Base-by-base conservation (phyloP, 2,888 invertebrate species). In the Exocentrus adspersus region DNA sequence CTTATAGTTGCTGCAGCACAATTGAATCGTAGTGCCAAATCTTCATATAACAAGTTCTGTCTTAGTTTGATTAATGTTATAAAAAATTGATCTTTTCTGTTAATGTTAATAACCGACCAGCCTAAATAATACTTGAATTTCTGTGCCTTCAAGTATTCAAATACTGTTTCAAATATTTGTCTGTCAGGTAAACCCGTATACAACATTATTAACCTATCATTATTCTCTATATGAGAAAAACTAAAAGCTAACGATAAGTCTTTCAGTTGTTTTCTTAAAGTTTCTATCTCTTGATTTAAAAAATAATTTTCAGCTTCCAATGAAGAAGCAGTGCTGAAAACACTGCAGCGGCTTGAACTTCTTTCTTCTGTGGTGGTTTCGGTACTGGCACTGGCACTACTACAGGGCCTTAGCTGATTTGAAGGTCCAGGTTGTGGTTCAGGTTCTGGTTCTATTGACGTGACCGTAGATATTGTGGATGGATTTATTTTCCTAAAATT, bases 261-360 rank as follows among this genome's bases (percentile, higher is more conserved):
- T 16, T 65, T 28, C 6, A 70, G 42, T 62, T n/a, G n/a, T 65
- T 64, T 28, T 5, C 48, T 51, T 16, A 53, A 5, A 53, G 63
- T 52, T 7, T 62, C 51, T 7, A 68, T 3, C 17, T 69, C 32
- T 56, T 69, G 51, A 42, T 61, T 60, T 48, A 70, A 52, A 61
- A 68, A 66, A 45, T 71, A 71, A 63, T 71, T 71, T 59, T 69
- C 63, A 19, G 71, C 69, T 28, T 70, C 57, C 14, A 60, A 14
- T 43, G 17, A 17, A 7, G 43, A 43, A 5, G 16, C 10, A 5
- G 16, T 43, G 7, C 17, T 12, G 10, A 16, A 43, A 43, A 10
- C 10, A 10, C 43, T 43, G 17, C 17, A 16, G 10, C 43, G 14
- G 17, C 43, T 43, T 10, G 17, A 17, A 7, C 17, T 10, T 17